Conservation (phyloP, 2,888 invertebrate genomes). For the Epinotia nisella region DNA sequence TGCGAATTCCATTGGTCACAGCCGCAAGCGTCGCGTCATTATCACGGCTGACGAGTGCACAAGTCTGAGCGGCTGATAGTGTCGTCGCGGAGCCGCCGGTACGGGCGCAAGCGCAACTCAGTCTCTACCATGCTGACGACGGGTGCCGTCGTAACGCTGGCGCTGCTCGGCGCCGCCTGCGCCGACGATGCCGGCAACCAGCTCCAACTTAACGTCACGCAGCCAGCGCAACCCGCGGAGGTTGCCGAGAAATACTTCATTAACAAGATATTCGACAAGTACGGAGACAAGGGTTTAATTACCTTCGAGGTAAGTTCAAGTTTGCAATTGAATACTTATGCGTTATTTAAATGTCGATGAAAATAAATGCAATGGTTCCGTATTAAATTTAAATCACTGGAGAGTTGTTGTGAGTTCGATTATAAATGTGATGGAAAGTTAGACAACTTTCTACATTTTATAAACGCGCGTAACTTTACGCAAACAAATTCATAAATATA, state of each 20-base stretch:
- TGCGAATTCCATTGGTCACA: slow-evolving; percentile 45
- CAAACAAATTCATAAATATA: slow-evolving; percentile 27
- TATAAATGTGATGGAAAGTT: slow-evolving; percentile 44
- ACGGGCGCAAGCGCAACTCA: slow-evolving; percentile 62
- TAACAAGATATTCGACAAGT: slow-evolving; percentile 83
- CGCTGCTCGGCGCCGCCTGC: slow-evolving; percentile 56
- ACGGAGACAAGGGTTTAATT: slow-evolving; percentile 83
- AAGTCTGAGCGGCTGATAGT: slow-evolving; percentile 70
- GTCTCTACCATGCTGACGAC: slow-evolving; percentile 72
- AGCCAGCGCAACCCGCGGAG: slow-evolving; percentile 56
- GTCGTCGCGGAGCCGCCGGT: slow-evolving; percentile 61
- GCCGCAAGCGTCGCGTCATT: slow-evolving; percentile 59
- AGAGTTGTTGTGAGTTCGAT: slow-evolving; percentile 27
- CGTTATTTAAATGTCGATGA: slow-evolving; percentile 21
- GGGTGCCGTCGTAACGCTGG: slow-evolving; percentile 68
- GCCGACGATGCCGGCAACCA: slow-evolving; percentile 44
- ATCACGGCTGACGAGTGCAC: slow-evolving; percentile 63
- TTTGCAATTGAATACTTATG: slow-evolving; percentile 36
- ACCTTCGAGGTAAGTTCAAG: slow-evolving; percentile 80
- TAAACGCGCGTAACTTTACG: slow-evolving; percentile 33
- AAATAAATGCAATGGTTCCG: slow-evolving; percentile 8
- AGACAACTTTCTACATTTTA: slow-evolving; percentile 46
- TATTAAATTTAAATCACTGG: slow-evolving; percentile 22
- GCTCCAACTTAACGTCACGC: slow-evolving; percentile 59
- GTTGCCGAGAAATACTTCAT: slow-evolving; percentile 79